Evolutionary conservation across 2,113 vertebrate genomes (phyloP).

Genomic region (Oncorhynchus nerka): DNA sequence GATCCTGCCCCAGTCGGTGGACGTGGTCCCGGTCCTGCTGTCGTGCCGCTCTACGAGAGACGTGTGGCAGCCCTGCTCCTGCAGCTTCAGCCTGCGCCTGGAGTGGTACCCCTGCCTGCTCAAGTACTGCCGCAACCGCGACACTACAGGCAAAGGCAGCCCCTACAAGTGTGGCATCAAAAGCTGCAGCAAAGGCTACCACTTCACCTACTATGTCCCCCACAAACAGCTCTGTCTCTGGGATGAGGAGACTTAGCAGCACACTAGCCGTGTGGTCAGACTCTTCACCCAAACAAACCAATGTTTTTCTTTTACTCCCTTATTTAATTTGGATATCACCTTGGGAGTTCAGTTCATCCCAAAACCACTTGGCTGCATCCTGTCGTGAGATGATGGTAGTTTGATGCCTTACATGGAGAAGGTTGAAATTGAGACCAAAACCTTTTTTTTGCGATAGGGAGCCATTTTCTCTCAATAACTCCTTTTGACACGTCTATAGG

Average conservation of each 20-base stretch:
- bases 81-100: conserved; percentile 85
- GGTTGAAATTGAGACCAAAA: conserved; percentile 52
- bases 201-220: conserved; percentile 86
- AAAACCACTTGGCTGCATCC: neutral
- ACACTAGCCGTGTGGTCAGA: neutral
- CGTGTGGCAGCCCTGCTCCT: conserved; percentile 85
- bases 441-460: conserved; percentile 5
- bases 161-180: conserved; percentile 98
- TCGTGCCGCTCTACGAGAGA: conserved; percentile 77
- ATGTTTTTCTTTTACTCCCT: conserved; percentile 20
- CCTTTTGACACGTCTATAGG: conserved; percentile 13
- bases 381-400: conserved; percentile 4
- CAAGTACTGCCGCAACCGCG: conserved; percentile 89
- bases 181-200: conserved; percentile 94
- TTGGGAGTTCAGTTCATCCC: neutral
- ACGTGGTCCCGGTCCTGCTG: conserved; percentile 68
- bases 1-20: conserved; percentile 73
- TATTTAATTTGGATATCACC: conserved; percentile 9
- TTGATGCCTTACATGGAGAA: conserved; percentile 31
- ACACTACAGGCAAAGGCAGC: conserved; percentile 73
- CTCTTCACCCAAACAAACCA: conserved; percentile 2
- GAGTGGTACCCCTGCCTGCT: conserved; percentile 97
- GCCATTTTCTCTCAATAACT: neutral
- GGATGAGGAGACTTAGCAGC: conserved; percentile 87
- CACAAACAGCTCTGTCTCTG: conserved; percentile 93